These are phyloP conservation scores for Scaptomyza tumidula DNA, from an alignment of 2,888 invertebrate genomes.

Conservation along the genomic window DNA sequence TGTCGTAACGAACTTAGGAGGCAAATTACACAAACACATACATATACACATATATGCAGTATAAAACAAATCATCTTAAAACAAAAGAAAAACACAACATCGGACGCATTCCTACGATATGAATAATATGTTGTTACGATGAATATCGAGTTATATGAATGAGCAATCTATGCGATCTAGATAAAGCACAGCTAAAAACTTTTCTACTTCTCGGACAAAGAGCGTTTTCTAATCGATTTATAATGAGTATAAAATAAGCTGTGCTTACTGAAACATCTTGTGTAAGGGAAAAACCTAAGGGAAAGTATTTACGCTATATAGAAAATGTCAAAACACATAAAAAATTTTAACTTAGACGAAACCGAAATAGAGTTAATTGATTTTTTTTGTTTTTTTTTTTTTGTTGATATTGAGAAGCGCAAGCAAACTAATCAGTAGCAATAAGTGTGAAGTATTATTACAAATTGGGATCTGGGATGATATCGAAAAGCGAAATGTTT, in stretches of 20 bases:
- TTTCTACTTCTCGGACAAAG: constrained; percentile 15
- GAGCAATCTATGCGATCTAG: background rate
- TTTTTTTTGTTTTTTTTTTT: constrained; percentile 1
- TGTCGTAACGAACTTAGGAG: constrained; percentile 47
- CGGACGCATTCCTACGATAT: constrained; percentile 20
- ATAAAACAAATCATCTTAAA: constrained; percentile 20
- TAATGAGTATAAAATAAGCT: background rate
- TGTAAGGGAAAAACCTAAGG: background rate
- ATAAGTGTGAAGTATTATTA: constrained; percentile 6
- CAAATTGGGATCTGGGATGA: constrained; percentile 16
- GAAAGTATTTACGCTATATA: constrained; percentile 10
- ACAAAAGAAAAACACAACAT: constrained; percentile 16
- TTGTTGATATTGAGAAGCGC: constrained; percentile 29
- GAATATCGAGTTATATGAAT: constrained; percentile 6
- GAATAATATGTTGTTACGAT: constrained; percentile 8
- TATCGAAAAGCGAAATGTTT: constrained; percentile 26
- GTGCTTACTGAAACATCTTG: constrained; percentile 6
- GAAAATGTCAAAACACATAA: constrained; percentile 29
- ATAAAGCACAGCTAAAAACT: background rate
- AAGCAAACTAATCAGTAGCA: constrained; percentile 42
- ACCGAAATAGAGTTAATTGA: constrained; percentile 14
- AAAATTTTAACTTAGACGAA: constrained; percentile 15
- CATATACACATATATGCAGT: too few relatives aligned
- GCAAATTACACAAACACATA: constrained; percentile 28
- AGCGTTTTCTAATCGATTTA: background rate